Evolutionary conservation across 2,888 invertebrate genomes (phyloP).

Genomic region (Cephus nigrinus): DNA sequence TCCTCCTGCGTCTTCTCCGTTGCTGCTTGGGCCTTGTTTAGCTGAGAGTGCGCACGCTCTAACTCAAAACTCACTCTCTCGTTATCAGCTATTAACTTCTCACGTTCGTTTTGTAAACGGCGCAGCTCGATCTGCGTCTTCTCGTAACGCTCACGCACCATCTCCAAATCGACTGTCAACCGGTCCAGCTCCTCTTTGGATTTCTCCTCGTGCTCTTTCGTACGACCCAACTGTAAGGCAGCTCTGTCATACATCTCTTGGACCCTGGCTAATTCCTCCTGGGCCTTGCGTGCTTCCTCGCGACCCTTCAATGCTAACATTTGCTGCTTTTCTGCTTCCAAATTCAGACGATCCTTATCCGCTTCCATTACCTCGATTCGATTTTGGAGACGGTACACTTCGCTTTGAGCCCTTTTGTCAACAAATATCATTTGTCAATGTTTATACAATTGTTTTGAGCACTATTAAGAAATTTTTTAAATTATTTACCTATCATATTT

Average conservation of each 20-base stretch:
- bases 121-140: conserved; percentile 88
- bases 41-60: conserved; percentile 87
- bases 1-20: conserved; percentile 93
- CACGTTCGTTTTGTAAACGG: conserved; percentile 85
- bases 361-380: conserved; percentile 89
- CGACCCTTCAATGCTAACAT: conserved; percentile 82
- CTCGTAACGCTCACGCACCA: conserved; percentile 89
- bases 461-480: neutral
- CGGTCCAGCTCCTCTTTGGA: conserved; percentile 86
- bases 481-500: conserved; percentile 84
- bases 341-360: conserved; percentile 86
- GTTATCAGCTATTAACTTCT: conserved; percentile 85
- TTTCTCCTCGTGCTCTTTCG: conserved; percentile 92
- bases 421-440: conserved; percentile 8
- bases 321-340: conserved; percentile 88
- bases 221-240: conserved; percentile 83
- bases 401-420: conserved; percentile 81
- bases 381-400: conserved; percentile 88
- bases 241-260: conserved; percentile 92
- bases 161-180: conserved; percentile 82
- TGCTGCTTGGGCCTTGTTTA: conserved; percentile 84
- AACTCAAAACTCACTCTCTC: conserved; percentile 88
- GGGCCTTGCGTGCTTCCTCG: conserved; percentile 87
- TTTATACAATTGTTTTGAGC: neutral
- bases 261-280: conserved; percentile 85